phyloP scores from a whole-genome alignment of 2,113 vertebrate species.

The Thymallus thymallus region DNA sequence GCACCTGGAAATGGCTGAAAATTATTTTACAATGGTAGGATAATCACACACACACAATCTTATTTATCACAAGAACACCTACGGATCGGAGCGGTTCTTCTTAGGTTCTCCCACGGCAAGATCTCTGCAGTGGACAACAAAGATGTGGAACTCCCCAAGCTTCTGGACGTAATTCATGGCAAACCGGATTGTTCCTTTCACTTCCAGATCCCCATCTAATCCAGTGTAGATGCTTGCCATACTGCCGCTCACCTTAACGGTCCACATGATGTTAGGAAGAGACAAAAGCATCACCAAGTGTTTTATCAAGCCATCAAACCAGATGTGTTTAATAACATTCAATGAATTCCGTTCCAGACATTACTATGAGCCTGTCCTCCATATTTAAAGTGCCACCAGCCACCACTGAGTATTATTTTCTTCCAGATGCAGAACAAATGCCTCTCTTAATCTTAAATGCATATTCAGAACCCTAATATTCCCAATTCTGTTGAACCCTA shows the following conservation, averaged over 20 bases:
- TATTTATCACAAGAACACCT: conserved; percentile 59
- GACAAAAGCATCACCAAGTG: not conserved
- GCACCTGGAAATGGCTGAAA: no score
- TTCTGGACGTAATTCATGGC: conserved; percentile 88
- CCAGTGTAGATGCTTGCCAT: conserved; percentile 82
- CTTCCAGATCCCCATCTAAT: conserved; percentile 81
- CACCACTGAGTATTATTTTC: no score
- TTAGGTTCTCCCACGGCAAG: conserved; percentile 84
- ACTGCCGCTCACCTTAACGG: conserved; percentile 67
- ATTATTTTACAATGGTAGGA: not conserved
- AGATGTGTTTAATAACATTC: no score
- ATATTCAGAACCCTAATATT: no score
- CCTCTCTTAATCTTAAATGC: no score
- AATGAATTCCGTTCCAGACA: no score
- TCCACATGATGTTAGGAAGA: not conserved
- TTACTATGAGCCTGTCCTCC: no score
- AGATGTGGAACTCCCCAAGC: conserved; percentile 87
- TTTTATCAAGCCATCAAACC: no score
- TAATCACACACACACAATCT: not conserved
- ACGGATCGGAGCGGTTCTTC: conserved; percentile 91
- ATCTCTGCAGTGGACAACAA: conserved; percentile 87
- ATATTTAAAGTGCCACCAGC: no score
- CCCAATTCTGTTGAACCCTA: no score
- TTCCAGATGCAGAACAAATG: no score
- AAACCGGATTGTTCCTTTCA: conserved; percentile 88